Evolutionary conservation across 2,888 invertebrate species (phyloP).

Genomic region (Aplocera efformata): DNA sequence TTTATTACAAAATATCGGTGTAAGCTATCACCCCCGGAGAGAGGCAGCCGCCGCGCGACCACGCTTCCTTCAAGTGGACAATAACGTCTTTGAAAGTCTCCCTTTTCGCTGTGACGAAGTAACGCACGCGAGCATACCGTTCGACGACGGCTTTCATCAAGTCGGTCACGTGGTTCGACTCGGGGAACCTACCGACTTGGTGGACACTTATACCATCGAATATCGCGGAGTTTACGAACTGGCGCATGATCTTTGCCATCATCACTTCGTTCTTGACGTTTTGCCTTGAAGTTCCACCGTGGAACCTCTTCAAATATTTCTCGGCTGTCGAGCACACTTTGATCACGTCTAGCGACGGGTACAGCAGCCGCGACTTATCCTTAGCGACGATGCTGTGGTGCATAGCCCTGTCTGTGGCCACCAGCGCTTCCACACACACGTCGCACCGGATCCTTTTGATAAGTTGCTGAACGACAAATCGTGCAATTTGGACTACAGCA

Average conservation of each 20-base stretch:
- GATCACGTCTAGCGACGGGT: conserved; percentile 7
- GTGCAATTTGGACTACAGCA: conserved; percentile 6
- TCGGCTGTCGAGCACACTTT: conserved; percentile 9
- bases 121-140: conserved; percentile 4
- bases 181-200: conserved; percentile 10
- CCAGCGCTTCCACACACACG: conserved; percentile 9
- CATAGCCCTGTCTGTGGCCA: neutral
- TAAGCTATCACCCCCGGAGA: no score
- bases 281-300: conserved; percentile 3
- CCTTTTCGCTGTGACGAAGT: neutral
- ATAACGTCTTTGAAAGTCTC: conserved; percentile 2
- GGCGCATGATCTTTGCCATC: conserved; percentile 9
- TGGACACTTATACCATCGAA: conserved; percentile 9
- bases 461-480: conserved; percentile 6
- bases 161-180: conserved; percentile 12
- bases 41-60: neutral
- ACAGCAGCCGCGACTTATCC: conserved; percentile 3
- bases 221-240: conserved; percentile 8
- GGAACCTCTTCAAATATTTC: conserved; percentile 2
- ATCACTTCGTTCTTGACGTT: conserved; percentile 2
- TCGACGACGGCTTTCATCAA: conserved; percentile 10
- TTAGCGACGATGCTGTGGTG: conserved; percentile 7
- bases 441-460: conserved; percentile 8
- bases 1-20: no score
- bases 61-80: neutral